Evolutionary conservation across 2,113 vertebrate species (phyloP).

Genomic region (Pao palembangensis): DNA sequence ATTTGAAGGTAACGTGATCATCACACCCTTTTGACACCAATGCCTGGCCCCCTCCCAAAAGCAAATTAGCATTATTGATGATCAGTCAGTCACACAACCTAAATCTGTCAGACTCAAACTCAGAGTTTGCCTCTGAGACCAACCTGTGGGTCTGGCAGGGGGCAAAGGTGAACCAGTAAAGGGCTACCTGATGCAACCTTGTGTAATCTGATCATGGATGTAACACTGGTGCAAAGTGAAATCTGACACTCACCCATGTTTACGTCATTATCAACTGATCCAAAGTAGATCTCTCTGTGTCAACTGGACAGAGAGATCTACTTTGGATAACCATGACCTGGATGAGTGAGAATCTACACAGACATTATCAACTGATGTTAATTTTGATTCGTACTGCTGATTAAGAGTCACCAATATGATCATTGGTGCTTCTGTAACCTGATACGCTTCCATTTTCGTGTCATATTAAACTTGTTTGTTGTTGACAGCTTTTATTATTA

Average conservation of each 20-base stretch:
- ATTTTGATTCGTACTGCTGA: background rate
- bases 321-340: too few relatives aligned
- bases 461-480: too few relatives aligned
- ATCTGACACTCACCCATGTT: conserved; percentile 6
- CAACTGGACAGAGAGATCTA: too few relatives aligned
- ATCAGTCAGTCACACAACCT: background rate
- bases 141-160: background rate
- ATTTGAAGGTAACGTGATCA: conserved; percentile 8
- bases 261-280: background rate
- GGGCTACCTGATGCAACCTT: conserved; percentile 32
- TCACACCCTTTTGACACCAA: background rate
- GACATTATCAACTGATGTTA: background rate
- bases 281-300: too few relatives aligned
- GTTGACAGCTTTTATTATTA: too few relatives aligned
- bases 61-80: too few relatives aligned
- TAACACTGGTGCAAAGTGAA: background rate
- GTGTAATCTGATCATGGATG: conserved; percentile 10
- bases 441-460: too few relatives aligned
- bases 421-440: too few relatives aligned
- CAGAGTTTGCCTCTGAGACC: background rate
- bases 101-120: background rate
- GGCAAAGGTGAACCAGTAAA: conserved; percentile 9
- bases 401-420: too few relatives aligned
- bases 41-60: background rate
- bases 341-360: too few relatives aligned